Evolutionary conservation across 2,888 invertebrate genomes (phyloP), one percentile per base, ranked within the genome.

Genomic region (Agrilus mali): DNA sequence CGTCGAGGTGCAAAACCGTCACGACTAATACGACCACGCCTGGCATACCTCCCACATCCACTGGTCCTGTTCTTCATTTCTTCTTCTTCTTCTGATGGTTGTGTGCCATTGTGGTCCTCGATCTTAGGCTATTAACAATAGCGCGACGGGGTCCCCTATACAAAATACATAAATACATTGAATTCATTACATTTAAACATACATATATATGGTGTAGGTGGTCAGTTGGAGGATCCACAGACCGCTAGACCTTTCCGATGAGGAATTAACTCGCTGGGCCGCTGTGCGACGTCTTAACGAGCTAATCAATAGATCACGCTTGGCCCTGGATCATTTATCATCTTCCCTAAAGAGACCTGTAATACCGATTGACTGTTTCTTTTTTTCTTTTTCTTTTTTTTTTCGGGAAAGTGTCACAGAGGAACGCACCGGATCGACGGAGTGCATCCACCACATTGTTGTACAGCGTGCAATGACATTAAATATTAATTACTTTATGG

Each of bases 281-380:
- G 52, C 59, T 65, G 65, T 56, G 60, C 55, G 55, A 57, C 54
- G 54, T 60, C 64, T 63, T 67, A 67, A 67, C 67, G 66, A 67
- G 64, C 64, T 66, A 67, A 67, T 67, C 67, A 67, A 67, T 67
- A 67, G 67, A 67, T 67, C 67, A 67, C 66, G 66, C 62, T 56
- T 58, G 64, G 63, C 58, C 63, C 58, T 57, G 57, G 58, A 65
- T 66, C 67, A 67, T 67, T 66, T 61, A 66, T 67, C 67, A 67
- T 67, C 58, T 58, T 55, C 56, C 60, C 58, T 64, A 64, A 66
- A 64, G 62, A 64, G 66, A 65, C 64, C 64, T 61, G 65, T 66
- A 66, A 63, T 64, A 63, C 63, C 60, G 59, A 61, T 60, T 27
- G 27, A 27, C 27, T 27, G 27, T 27, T 27, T 27, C 60, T 46